phyloP scores from a whole-genome alignment of 1,140 invertebrate species.

The Sycobia sp. region DNA sequence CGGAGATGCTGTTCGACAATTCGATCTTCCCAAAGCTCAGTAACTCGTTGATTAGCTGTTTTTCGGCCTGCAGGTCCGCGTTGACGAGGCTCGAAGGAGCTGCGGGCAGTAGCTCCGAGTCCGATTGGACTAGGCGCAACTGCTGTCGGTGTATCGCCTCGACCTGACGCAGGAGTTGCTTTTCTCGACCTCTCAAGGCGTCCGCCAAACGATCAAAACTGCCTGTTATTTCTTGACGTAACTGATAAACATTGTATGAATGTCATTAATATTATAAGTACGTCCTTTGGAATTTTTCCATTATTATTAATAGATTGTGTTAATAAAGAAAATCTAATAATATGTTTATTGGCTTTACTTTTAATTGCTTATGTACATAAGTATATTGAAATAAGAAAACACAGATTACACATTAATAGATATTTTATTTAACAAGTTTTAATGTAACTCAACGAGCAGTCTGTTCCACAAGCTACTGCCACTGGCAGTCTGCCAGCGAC shows the following conservation, averaged over 20 bases:
- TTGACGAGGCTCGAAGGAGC: slow-evolving; percentile 48
- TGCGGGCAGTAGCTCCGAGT: slow-evolving; percentile 43
- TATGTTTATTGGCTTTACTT: neutral
- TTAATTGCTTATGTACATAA: neutral
- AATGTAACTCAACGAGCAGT: no score
- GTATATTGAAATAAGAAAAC: neutral
- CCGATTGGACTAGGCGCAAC: slow-evolving; percentile 53
- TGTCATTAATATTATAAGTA: neutral
- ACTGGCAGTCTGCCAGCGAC: no score
- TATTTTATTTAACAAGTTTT: neutral
- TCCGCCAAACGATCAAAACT: slow-evolving; percentile 60
- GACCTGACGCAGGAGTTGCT: slow-evolving; percentile 62
- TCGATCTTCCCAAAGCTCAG: slow-evolving; percentile 60
- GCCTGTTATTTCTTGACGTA: slow-evolving; percentile 57
- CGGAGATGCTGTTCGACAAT: slow-evolving; percentile 56
- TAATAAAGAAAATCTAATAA: neutral
- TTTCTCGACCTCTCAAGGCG: slow-evolving; percentile 59
- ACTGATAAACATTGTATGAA: slow-evolving; percentile 43
- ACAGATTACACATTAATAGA: neutral
- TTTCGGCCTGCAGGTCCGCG: slow-evolving; percentile 50
- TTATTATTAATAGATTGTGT: neutral
- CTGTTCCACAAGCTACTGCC: no score
- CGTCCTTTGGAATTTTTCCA: neutral
- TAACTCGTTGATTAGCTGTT: slow-evolving; percentile 57
- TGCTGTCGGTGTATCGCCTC: slow-evolving; percentile 63